A percentile compares a stretch with the other conserved stretches of the same genome.
phyloP scores from a whole-genome alignment of 2,113 vertebrate species.

The Varanus salvator region DNA sequence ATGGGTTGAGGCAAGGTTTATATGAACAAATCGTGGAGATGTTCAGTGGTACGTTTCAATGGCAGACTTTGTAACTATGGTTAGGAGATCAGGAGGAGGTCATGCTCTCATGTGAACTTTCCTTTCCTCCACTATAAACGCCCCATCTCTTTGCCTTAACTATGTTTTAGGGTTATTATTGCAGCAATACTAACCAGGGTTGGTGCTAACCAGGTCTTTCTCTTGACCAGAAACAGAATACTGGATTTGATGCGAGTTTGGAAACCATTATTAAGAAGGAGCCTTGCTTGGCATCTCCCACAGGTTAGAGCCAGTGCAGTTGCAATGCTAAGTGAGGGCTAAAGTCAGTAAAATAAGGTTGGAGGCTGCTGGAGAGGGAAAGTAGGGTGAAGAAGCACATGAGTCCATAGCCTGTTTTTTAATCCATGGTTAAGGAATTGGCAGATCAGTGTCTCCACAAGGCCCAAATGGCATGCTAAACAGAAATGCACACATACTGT shows the following conservation, averaged over 20 bases:
- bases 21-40: constrained; percentile 28
- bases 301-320: background rate
- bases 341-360: background rate
- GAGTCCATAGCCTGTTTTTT: no score
- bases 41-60: background rate
- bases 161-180: background rate
- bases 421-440: background rate
- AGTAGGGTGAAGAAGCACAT: background rate
- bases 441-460: background rate
- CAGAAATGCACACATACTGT: background rate
- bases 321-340: background rate
- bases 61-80: background rate
- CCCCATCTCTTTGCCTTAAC: background rate
- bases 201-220: background rate
- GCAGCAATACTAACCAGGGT: background rate
- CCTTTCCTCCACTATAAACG: background rate
- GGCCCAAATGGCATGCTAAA: background rate
- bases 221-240: background rate
- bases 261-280: background rate
- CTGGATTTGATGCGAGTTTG: background rate
- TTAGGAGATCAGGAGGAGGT: background rate
- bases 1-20: constrained; percentile 31
- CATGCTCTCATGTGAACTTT: background rate
- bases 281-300: background rate
- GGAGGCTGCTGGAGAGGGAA: no score